These are phyloP conservation scores for Heliothis virescens DNA, from an alignment of 1,140 invertebrate species.

Conservation along the genomic window DNA sequence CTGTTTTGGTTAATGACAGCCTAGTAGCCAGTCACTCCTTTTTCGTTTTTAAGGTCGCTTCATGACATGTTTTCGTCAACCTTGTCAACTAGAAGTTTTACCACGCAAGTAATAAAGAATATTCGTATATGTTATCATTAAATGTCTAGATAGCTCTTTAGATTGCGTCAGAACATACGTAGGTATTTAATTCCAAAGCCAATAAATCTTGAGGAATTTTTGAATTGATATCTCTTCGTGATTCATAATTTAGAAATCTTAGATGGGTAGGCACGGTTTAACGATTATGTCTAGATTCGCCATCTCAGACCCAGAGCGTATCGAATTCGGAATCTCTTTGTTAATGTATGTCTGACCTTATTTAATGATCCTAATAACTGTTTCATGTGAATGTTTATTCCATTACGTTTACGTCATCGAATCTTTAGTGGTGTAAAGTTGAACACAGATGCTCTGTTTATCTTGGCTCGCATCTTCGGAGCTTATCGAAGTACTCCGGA, in stretches of 20 bases:
- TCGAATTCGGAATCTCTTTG: neutral
- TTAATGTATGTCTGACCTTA: constrained; percentile 11
- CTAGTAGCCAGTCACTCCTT: constrained; percentile 47
- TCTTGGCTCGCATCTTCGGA: constrained; percentile 2
- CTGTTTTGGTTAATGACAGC: constrained; percentile 39
- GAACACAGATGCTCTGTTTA: neutral
- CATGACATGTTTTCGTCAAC: constrained; percentile 16
- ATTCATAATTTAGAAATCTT: constrained; percentile 14
- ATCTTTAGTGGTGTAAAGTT: neutral
- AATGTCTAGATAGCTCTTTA: constrained; percentile 2
- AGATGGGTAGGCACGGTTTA: neutral
- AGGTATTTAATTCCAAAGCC: constrained; percentile 6
- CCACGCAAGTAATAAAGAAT: neutral
- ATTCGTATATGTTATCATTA: neutral
- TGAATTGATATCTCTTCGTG: neutral
- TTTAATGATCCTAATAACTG: neutral
- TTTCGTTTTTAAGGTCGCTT: constrained; percentile 48
- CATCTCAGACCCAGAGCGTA: neutral
- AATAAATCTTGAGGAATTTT: constrained; percentile 29
- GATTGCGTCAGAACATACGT: constrained; percentile 4
- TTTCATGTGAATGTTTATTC: neutral
- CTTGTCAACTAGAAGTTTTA: constrained; percentile 8
- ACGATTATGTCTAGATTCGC: constrained; percentile 7
- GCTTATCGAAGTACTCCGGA: constrained; percentile 5
- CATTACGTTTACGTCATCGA: neutral